These are phyloP conservation scores for Leucophora obtusa DNA, from an alignment of 2,888 invertebrate species.

Conservation along the genomic window DNA sequence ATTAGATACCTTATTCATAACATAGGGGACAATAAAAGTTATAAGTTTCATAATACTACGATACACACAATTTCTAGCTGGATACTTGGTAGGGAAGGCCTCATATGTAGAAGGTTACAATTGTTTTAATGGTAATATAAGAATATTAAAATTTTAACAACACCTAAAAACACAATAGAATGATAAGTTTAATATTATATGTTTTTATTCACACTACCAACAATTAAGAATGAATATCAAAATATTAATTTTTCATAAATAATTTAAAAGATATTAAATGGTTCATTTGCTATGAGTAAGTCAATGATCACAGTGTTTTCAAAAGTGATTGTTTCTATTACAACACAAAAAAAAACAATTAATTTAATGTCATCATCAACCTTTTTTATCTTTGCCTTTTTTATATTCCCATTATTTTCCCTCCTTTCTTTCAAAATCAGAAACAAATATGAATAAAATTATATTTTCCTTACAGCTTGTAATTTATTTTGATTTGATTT, in stretches of 20 bases:
- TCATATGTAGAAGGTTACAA: neutral
- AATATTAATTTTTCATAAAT: neutral
- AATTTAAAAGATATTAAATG: neutral
- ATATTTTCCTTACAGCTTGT: neutral
- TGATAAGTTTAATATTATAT: neutral
- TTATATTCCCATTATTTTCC: neutral
- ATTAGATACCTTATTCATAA: too few relatives aligned
- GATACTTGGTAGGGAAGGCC: too few relatives aligned
- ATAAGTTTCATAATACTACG: too few relatives aligned
- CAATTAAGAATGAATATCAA: neutral
- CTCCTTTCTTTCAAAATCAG: neutral
- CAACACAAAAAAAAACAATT: slow-evolving; percentile 5
- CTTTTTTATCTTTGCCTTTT: neutral
- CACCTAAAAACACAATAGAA: neutral
- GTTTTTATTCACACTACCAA: neutral
- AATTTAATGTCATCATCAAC: slow-evolving; percentile 41
- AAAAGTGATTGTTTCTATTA: neutral
- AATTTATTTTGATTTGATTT: slow-evolving; percentile 32
- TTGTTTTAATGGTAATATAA: neutral
- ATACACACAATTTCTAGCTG: too few relatives aligned
- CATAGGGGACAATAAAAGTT: too few relatives aligned
- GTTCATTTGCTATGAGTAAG: neutral
- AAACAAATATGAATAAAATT: slow-evolving; percentile 28
- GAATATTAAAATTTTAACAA: neutral
- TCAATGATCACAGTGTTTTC: neutral